phyloP scores from a whole-genome alignment of 2,113 vertebrate species.

The Strix aluco region DNA sequence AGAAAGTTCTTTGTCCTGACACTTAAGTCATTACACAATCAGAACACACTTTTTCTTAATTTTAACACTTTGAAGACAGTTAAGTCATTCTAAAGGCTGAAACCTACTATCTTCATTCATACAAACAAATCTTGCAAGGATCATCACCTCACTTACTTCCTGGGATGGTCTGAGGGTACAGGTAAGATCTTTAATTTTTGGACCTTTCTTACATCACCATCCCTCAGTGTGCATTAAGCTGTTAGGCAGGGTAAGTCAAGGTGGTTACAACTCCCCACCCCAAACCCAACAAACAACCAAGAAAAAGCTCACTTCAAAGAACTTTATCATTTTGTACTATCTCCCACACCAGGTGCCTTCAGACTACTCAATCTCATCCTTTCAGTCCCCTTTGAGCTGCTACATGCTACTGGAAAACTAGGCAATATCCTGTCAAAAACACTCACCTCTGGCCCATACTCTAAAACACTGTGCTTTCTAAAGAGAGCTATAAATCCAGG shows the following conservation, averaged over 20 bases:
- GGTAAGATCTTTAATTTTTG: background rate
- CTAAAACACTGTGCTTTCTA: background rate
- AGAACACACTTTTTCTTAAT: background rate
- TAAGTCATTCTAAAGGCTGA: background rate
- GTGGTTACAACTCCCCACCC: background rate
- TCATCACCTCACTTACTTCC: background rate
- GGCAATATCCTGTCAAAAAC: background rate
- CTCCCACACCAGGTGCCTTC: background rate
- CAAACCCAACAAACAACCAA: too few species aligned
- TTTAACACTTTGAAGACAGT: background rate
- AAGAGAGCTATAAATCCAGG: background rate
- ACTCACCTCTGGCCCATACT: background rate
- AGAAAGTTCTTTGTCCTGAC: background rate
- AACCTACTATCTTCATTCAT: background rate
- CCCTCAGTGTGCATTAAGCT: background rate
- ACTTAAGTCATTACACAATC: background rate
- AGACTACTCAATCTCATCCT: background rate
- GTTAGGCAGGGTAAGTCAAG: background rate
- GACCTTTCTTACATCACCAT: background rate
- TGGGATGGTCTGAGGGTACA: background rate
- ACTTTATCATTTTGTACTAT: background rate
- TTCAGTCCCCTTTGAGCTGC: background rate
- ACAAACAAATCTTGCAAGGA: background rate
- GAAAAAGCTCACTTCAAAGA: background rate
- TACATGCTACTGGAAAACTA: background rate